phyloP scores from a whole-genome alignment of 2,113 vertebrate species.

The Talpa occidentalis region DNA sequence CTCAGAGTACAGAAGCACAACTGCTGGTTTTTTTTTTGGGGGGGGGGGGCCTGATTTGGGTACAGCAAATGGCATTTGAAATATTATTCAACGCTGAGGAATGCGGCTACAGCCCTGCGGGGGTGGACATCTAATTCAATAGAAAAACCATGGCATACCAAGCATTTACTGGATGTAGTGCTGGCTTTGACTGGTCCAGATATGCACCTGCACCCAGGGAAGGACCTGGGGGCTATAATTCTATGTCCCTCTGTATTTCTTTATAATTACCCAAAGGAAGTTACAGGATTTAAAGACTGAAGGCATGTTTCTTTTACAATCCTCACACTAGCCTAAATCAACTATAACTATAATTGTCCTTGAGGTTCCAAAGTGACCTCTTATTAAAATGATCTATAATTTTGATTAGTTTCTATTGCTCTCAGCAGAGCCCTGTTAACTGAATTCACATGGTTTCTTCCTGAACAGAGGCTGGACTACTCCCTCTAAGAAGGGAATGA shows the following conservation, averaged over 20 bases:
- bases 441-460: conserved; percentile 64
- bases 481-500: conserved; percentile 59
- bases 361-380: conserved; percentile 63
- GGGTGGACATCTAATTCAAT: not conserved
- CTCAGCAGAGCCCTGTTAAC: conserved; percentile 64
- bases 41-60: not conserved
- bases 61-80: conserved; percentile 50
- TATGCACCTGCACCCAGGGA: not conserved
- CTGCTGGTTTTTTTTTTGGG: not conserved
- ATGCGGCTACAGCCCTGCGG: not conserved
- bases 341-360: conserved; percentile 68
- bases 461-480: conserved; percentile 38
- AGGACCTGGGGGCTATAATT: not conserved
- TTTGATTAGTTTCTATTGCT: conserved; percentile 66
- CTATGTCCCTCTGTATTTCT: conserved; percentile 38
- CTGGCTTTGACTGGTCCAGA: not conserved
- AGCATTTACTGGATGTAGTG: conserved; percentile 6
- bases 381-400: conserved; percentile 80
- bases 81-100: conserved; percentile 26
- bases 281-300: conserved; percentile 44
- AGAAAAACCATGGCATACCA: conserved; percentile 19
- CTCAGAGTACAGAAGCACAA: not conserved
- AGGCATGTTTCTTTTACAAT: conserved; percentile 50
- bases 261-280: conserved; percentile 74
- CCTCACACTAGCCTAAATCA: conserved; percentile 65